Base-by-base conservation (phyloP, 2,113 vertebrate species). In the Climacteris rufus region DNA sequence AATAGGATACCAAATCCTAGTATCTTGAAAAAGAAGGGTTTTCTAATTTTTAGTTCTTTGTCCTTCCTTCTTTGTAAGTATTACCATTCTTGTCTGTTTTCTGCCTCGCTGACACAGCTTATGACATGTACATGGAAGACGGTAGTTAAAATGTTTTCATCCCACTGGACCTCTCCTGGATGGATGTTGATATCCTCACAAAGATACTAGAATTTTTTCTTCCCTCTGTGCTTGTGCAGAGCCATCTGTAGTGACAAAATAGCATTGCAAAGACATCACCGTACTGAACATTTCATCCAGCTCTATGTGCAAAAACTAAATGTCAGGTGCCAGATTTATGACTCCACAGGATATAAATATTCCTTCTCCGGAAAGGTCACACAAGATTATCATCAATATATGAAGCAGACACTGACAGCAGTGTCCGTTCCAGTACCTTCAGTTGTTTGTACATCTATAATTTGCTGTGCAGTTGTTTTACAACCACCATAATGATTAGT, bases 301-400 rank as follows among this genome's bases (percentile, higher is more conserved):
- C 52, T 90, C 76, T 75, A 63, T 66, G 92, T 93, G 90, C 79
- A 97, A 94, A 95, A 95, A 84, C 82, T 93, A 97, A 94, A 95
- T 95, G 90, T 94, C 96, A 97, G 93, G 71, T 96, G 95, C 86
- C 90, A 94, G 90, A 95, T 94, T 96, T 93, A 85, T 66, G 68
- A 90, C 89, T 94, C 77, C 83, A 75, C 64, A 79, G 87, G 83
- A 93, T 95, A 96, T 66, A 97, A 96, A 95, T 96, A 97, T 93
- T 95, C 94, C 52, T 39, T 93, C 59, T 75, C 90, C 52, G 85
- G 47, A 97, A 97, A 96, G 92, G 93, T 96, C 94, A 96, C 5
- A 6, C 68, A 83, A 96, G 90, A 96, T 96, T 90, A 95, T 83
- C 79, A 94, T 93, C 95, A 94, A 94, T 90, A 88, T 23, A 93